These are phyloP conservation scores for Euglossa dilemma DNA, from an alignment of 1,140 invertebrate species.

Conservation along the genomic window DNA sequence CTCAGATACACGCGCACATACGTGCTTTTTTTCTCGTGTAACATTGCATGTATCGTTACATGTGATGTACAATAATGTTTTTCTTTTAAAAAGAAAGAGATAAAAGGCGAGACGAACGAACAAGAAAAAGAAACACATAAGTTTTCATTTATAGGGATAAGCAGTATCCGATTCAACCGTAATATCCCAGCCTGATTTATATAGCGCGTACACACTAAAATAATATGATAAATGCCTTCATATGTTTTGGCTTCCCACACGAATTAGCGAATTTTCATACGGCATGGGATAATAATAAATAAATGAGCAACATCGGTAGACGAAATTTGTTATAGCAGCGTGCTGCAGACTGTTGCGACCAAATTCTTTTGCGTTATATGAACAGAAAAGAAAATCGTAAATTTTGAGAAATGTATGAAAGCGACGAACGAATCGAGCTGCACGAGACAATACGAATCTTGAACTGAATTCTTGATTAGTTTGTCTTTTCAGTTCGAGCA, in stretches of 20 bases:
- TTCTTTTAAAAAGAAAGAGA: conserved; percentile 11
- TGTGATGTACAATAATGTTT: conserved; percentile 26
- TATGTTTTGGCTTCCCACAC: conserved; percentile 80
- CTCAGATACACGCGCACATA: conserved; percentile 39
- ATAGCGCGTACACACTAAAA: conserved; percentile 50
- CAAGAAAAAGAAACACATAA: neutral
- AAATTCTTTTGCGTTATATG: neutral
- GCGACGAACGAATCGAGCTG: conserved; percentile 6
- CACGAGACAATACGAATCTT: neutral
- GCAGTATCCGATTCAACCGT: conserved; percentile 48
- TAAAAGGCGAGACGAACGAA: neutral
- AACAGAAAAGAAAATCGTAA: neutral
- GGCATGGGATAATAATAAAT: conserved; percentile 38
- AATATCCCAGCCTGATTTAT: conserved; percentile 60
- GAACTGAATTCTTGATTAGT: neutral
- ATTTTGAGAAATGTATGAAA: neutral
- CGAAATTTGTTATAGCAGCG: conserved; percentile 33
- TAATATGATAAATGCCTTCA: conserved; percentile 77
- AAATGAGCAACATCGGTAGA: conserved; percentile 9
- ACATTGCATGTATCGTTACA: neutral
- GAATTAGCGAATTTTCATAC: conserved; percentile 64
- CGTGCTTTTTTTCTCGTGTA: conserved; percentile 44
- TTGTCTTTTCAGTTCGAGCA: neutral
- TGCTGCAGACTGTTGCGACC: neutral
- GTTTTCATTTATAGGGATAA: conserved; percentile 44